Evolutionary conservation across 2,113 vertebrate genomes (phyloP), one percentile per base, ranked within the genome.

Genomic region (Antidorcas marsupialis): DNA sequence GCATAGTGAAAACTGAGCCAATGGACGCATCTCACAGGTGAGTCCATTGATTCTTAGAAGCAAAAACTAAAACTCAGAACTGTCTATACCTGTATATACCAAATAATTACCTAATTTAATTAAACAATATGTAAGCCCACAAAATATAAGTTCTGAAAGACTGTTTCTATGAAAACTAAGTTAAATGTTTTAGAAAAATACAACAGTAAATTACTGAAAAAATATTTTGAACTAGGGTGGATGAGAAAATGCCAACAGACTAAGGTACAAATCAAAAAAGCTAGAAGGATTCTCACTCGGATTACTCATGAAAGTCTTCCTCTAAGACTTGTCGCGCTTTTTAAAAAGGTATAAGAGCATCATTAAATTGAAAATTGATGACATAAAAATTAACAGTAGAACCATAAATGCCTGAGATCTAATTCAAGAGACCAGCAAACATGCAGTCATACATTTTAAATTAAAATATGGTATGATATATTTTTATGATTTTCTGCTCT

Each of bases 161-260:
- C 23, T 74, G 28, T 84, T 92, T 95, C 64, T 28, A 81, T 64
- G 45, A 96, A 95, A 95, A 74, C 16, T 85, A 85, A 81, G 36
- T 96, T 78, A 76, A 91, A 81, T 55, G 25, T 62, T 94, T 96
- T 74, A 94, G 64, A 87, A 78, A 96, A 96, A 52, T 47, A 47
- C 3, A 91, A 62, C 12, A 82, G 25, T 33, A 86, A 81, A 93
- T 84, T 93, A 10, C 52, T 67, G 60, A 50, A 50, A 94, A 39
- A 36, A 30, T 50, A 4, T 87, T 95, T 90, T 84, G 2, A 91
- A 91, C 21, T 64, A 27, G 19, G 76, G 27, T 67, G 33, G 7
- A 50, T 50, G 47, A 50, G 47, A 89, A 94, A 85, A 50, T 1
- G 47, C 1, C 89, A 95, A 71, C 23, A 62, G 45, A 84, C 28